Conservation (phyloP, 2,888 invertebrate genomes). For the Bellardia bayeri region DNA sequence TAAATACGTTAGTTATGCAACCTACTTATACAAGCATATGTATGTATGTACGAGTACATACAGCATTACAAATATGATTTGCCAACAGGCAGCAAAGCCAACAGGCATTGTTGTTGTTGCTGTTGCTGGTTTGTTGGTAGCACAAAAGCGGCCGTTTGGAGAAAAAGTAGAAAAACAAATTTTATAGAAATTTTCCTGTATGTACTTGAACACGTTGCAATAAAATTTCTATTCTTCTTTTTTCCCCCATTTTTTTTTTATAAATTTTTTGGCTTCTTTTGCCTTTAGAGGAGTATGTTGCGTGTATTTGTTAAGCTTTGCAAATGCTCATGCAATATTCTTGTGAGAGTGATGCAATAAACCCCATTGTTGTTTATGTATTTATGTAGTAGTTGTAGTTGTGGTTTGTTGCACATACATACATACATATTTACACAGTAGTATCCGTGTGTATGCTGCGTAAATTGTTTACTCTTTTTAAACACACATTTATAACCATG, state of each 20-base stretch:
- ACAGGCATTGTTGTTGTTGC: conserved; percentile 58
- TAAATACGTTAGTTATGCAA: conserved; percentile 53
- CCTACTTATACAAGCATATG: neutral
- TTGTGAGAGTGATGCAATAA: conserved; percentile 58
- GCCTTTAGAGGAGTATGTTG: conserved; percentile 11
- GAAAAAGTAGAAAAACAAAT: conserved; percentile 30
- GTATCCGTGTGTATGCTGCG: neutral
- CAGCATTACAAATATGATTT: neutral
- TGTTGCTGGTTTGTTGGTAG: conserved; percentile 35
- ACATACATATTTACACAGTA: no score
- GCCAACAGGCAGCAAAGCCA: conserved; percentile 61
- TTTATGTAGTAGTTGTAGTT: conserved; percentile 43
- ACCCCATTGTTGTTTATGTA: conserved; percentile 61
- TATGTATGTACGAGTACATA: neutral
- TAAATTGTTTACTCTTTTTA: conserved; percentile 20
- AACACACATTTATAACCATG: conserved; percentile 60
- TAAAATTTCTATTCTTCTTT: conserved; percentile 59
- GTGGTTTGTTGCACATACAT: conserved; percentile 51
- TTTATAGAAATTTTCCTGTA: conserved; percentile 61
- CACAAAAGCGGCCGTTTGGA: conserved; percentile 50
- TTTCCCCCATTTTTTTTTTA: neutral
- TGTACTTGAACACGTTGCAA: conserved; percentile 71
- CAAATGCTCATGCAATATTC: conserved; percentile 49
- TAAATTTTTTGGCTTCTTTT: conserved; percentile 51
- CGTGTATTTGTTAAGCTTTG: conserved; percentile 9